phyloP scores from a whole-genome alignment of 2,888 invertebrate genomes.

The Fabriciana adippe region DNA sequence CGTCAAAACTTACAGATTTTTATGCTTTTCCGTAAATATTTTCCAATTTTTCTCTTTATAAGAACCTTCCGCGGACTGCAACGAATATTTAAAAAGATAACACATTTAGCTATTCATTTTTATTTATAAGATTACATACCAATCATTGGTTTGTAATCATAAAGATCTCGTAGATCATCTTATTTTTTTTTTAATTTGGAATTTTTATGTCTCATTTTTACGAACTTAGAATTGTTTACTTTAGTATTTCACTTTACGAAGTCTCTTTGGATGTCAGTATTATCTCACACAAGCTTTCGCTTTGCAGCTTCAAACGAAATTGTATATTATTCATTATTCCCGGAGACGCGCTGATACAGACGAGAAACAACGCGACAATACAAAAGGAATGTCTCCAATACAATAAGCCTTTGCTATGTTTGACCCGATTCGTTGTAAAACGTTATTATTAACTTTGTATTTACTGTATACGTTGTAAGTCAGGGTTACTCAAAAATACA shows the following conservation, averaged over 20 bases:
- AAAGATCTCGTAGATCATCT: too few relatives aligned
- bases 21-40: too few relatives aligned
- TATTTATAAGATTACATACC: too few relatives aligned
- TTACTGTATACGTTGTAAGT: conserved; percentile 9
- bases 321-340: conserved; percentile 23
- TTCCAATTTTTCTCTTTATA: too few relatives aligned
- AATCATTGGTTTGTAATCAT: too few relatives aligned
- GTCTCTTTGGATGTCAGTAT: background rate
- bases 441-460: conserved; percentile 21
- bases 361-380: conserved; percentile 20
- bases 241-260: background rate
- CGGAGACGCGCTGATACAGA: conserved; percentile 15
- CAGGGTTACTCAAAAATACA: too few relatives aligned
- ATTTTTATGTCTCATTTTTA: background rate
- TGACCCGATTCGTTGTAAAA: conserved; percentile 24
- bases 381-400: conserved; percentile 25
- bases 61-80: too few relatives aligned
- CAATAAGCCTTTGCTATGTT: conserved; percentile 21
- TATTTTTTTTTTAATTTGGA: too few relatives aligned
- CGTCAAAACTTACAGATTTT: too few relatives aligned
- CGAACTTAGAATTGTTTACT: background rate
- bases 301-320: conserved; percentile 14
- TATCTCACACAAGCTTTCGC: background rate
- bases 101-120: too few relatives aligned
- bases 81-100: too few relatives aligned